These are phyloP conservation scores for Rutpela maculata DNA, from an alignment of 2,888 invertebrate species.

Conservation along the genomic window DNA sequence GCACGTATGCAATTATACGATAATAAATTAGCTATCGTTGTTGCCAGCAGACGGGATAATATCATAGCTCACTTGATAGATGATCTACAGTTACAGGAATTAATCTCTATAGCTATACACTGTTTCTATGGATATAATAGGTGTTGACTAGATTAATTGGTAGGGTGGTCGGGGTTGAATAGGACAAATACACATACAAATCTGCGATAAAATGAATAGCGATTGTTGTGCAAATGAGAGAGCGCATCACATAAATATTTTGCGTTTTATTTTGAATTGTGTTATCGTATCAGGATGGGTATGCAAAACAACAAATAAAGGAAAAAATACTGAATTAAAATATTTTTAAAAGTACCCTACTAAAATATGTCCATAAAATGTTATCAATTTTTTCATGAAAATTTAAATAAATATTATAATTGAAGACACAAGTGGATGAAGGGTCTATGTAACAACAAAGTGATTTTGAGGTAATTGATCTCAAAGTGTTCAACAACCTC, in stretches of 20 bases:
- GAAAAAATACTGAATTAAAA: no score
- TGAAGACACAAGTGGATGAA: no score
- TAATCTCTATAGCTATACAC: constrained; percentile 48
- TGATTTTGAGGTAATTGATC: no score
- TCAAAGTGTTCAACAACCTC: no score
- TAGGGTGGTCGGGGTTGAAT: constrained; percentile 24
- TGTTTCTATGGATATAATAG: constrained; percentile 53
- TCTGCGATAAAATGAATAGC: background rate
- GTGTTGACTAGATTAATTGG: constrained; percentile 51
- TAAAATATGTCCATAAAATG: no score
- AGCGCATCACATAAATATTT: background rate
- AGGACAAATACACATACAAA: background rate
- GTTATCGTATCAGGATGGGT: no score
- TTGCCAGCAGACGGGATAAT: constrained; percentile 56
- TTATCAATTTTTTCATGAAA: no score
- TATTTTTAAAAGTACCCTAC: no score
- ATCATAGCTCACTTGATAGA: constrained; percentile 55
- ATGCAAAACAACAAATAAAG: no score
- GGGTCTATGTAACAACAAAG: no score
- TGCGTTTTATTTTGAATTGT: background rate
- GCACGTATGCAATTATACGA: constrained; percentile 61
- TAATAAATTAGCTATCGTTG: constrained; percentile 61
- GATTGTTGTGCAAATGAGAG: background rate
- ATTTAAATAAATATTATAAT: no score
- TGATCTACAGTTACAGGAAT: constrained; percentile 53